A percentile compares a stretch with the other conserved stretches of the same genome.
Evolutionary conservation across 2,113 vertebrate genomes (phyloP).

Genomic region (Crypturellus undulatus): DNA sequence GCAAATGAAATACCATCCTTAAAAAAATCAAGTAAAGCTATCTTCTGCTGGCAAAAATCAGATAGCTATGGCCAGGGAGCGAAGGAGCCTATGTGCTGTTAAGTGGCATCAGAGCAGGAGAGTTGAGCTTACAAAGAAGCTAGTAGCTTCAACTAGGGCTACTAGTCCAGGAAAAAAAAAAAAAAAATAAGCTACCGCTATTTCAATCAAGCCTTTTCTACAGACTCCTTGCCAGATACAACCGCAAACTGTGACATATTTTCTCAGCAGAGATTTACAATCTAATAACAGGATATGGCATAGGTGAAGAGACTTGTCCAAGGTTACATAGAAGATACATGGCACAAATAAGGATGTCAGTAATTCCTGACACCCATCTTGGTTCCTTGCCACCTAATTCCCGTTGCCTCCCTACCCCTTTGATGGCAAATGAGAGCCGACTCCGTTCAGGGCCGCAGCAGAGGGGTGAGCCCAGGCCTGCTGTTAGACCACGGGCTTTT

Average conservation of each 20-base stretch:
- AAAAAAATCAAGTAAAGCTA: neutral
- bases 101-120: neutral
- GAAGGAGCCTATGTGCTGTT: neutral
- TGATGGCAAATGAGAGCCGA: slow-evolving; percentile 19
- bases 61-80: neutral
- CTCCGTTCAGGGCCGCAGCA: neutral
- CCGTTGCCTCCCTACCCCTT: neutral
- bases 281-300: slow-evolving; percentile 65
- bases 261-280: slow-evolving; percentile 64
- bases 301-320: slow-evolving; percentile 60
- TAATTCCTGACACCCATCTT: slow-evolving; percentile 38
- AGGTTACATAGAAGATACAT: slow-evolving; percentile 35
- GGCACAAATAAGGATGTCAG: slow-evolving; percentile 64
- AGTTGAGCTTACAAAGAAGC: neutral
- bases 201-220: neutral
- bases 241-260: neutral
- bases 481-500: neutral
- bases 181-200: neutral
- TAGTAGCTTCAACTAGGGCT: neutral
- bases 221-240: neutral
- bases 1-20: neutral
- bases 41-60: neutral
- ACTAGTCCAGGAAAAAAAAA: neutral
- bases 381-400: slow-evolving; percentile 37
- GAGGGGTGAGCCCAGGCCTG: neutral